Evolutionary conservation across 2,888 invertebrate genomes (phyloP).

Genomic region (Dicranocentrus wangi): DNA sequence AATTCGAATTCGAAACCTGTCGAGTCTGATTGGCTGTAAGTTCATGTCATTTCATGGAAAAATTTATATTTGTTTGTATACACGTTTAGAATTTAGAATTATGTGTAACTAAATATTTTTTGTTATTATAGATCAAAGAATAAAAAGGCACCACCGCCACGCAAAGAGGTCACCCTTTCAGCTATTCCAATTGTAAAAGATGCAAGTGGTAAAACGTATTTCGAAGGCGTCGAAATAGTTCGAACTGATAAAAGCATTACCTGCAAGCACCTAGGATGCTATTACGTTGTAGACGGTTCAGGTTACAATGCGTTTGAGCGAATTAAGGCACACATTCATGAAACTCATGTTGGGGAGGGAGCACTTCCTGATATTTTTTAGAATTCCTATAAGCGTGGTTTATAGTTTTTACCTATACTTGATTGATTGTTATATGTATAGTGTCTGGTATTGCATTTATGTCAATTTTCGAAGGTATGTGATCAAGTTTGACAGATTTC

Average conservation of each 20-base stretch:
- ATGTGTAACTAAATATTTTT: not conserved
- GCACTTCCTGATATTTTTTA: slow-evolving; percentile 54
- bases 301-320: slow-evolving; percentile 59
- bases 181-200: slow-evolving; percentile 63
- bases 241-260: slow-evolving; percentile 63
- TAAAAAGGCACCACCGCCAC: slow-evolving; percentile 37
- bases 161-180: slow-evolving; percentile 59
- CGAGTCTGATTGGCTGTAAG: slow-evolving; percentile 43
- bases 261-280: slow-evolving; percentile 53
- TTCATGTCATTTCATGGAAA: not conserved
- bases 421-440: slow-evolving; percentile 8
- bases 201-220: slow-evolving; percentile 60
- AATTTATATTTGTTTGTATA: not conserved
- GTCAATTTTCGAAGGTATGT: not conserved
- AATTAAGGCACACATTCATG: slow-evolving; percentile 60
- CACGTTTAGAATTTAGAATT: slow-evolving; percentile 6
- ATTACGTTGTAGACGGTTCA: slow-evolving; percentile 52
- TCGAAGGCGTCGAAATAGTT: slow-evolving; percentile 60
- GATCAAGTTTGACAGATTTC: too few species aligned
- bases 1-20: not conserved
- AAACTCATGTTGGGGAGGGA: slow-evolving; percentile 53
- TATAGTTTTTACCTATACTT: not conserved
- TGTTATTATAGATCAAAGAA: slow-evolving; percentile 45
- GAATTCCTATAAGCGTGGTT: not conserved
- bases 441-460: slow-evolving; percentile 12